A percentile compares a stretch with the other conserved stretches of the same genome.
phyloP scores from a whole-genome alignment of 2,888 invertebrate genomes.

The Sarcophaga subvicina region DNA sequence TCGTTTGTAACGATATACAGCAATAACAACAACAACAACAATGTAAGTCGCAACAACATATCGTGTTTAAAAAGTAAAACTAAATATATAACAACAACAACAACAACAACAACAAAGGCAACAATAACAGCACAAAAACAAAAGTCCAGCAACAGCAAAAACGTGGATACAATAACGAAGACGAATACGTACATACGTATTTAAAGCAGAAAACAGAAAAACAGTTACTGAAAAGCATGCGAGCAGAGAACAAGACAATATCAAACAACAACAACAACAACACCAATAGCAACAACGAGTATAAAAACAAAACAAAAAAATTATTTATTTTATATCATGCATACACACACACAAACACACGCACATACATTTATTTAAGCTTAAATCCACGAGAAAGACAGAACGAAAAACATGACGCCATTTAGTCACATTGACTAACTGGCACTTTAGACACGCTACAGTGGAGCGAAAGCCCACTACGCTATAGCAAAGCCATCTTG shows the following conservation, averaged over 20 bases:
- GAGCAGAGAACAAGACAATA: conserved; percentile 54
- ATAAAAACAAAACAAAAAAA: conserved; percentile 47
- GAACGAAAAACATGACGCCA: conserved; percentile 7
- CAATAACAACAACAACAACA: conserved; percentile 70
- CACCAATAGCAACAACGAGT: background rate
- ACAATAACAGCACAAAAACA: conserved; percentile 18
- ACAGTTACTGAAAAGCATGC: conserved; percentile 69
- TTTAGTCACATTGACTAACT: conserved; percentile 40
- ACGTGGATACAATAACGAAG: conserved; percentile 43
- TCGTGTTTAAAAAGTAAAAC: conserved; percentile 66
- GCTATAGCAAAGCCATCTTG: too few relatives aligned
- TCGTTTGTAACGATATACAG: conserved; percentile 74
- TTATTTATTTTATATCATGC: background rate
- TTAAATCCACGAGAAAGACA: conserved; percentile 41
- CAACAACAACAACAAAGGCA: conserved; percentile 31
- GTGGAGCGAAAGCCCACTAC: background rate
- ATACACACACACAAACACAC: background rate
- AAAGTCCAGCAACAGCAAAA: conserved; percentile 36
- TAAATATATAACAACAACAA: conserved; percentile 44
- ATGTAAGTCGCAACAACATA: conserved; percentile 69
- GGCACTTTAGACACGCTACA: conserved; percentile 8
- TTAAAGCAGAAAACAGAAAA: conserved; percentile 66
- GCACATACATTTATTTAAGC: background rate
- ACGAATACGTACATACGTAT: conserved; percentile 41
- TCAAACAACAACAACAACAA: conserved; percentile 9